phyloP scores from a whole-genome alignment of 2,113 vertebrate species.

The Tupaia tana region DNA sequence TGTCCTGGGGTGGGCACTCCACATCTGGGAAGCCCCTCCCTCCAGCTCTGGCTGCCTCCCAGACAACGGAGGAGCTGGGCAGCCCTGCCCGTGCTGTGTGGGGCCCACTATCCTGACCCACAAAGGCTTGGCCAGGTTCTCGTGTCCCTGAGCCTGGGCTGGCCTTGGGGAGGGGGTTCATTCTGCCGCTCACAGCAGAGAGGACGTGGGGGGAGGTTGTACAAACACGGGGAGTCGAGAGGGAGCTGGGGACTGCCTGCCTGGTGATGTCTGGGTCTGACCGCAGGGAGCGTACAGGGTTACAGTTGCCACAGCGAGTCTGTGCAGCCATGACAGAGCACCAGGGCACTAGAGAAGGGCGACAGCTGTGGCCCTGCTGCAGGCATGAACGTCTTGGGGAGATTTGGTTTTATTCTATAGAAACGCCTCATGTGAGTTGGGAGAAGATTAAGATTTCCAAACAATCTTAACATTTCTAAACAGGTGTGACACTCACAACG shows the following conservation, averaged over 20 bases:
- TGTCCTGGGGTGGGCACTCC: background rate
- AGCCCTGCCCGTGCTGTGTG: background rate
- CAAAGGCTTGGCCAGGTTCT: background rate
- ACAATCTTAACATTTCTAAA: background rate
- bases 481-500: background rate
- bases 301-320: background rate
- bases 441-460: background rate
- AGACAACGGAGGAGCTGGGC: background rate
- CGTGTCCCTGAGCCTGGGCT: background rate
- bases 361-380: background rate
- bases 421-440: background rate
- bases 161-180: background rate
- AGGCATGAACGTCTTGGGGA: background rate
- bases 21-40: background rate
- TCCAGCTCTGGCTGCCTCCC: background rate
- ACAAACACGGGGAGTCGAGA: background rate
- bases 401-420: background rate
- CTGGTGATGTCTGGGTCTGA: background rate
- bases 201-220: background rate
- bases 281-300: background rate
- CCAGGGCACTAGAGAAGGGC: background rate
- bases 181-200: background rate
- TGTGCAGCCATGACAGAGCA: background rate
- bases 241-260: fast-evolving
- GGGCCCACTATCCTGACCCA: background rate